Evolutionary conservation across 2,797 vertebrate species (phyloP), one percentile per base, ranked within the genome.

Genomic region (Otolemur crassicaudatus): DNA sequence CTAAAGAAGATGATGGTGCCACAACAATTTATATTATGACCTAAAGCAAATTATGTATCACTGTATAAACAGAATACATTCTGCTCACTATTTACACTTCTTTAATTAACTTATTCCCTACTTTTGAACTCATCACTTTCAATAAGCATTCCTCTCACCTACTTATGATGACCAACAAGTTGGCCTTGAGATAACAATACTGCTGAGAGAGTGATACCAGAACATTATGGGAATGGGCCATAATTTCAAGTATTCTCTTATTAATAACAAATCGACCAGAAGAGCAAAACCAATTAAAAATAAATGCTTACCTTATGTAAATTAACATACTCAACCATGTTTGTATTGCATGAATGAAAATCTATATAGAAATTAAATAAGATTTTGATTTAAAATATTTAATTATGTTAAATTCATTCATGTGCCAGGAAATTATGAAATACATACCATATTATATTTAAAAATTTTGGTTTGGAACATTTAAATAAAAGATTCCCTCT

Each of bases 401-500:
- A 34, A 80, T 93, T 95, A 87, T 85, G 49, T 88, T 72, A 19
- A 94, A 73, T 80, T 67, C 60, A 85, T 29, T n/a, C 61, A 43
- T 63, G 27, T 89, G 7, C 65, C 23, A 76, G 31, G 61, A 76
- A 86, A 85, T 63, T 79, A 58, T 67, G 29, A 90, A 96, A 90
- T 3, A 91, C 25, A 14, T 17, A 94, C 79, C 17, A 93, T 81
- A 75, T 89, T 0, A 22, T 43, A 91, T 91, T 93, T 73, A 65
- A 61, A 34, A 60, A 65, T 22, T 88, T 31, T 75, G 63, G 69
- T 72, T 13, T 49, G 34, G 5, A 87, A 95, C 34, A 22, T n/a
- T 80, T 96, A 27, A 72, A 94, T 86, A 72, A 95, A 87, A 89
- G n/a, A 77, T 82, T 56, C 70, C 94, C 9, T 95, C 12, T 19